Percentiles rank a stretch among this genome's conserved stretches.
phyloP scores from a whole-genome alignment of 2,888 invertebrate genomes.

The Drosophila atripex region DNA sequence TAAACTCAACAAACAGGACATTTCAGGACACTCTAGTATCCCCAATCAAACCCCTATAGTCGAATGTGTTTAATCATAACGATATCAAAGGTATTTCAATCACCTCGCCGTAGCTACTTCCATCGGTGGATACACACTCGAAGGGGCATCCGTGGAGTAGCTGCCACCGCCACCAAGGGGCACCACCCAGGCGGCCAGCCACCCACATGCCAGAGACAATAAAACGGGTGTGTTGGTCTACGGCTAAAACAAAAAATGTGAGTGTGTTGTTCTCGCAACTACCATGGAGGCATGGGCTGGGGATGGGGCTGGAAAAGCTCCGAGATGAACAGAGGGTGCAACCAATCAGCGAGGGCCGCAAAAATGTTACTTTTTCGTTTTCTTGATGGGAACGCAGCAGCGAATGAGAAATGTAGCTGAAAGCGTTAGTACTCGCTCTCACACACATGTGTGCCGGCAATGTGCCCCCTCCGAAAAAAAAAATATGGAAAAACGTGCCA shows the following conservation, averaged over 20 bases:
- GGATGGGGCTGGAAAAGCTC: slow-evolving; percentile 24
- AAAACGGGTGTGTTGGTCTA: slow-evolving; percentile 76
- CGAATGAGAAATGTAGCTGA: slow-evolving; percentile 77
- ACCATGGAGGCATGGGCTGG: not conserved
- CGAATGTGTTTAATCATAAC: not conserved
- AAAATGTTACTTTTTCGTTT: slow-evolving; percentile 73
- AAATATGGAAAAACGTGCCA: not conserved
- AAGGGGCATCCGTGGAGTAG: slow-evolving; percentile 27
- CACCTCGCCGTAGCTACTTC: slow-evolving; percentile 7
- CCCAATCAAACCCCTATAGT: not conserved
- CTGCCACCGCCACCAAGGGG: not conserved
- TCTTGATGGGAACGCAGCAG: slow-evolving; percentile 69
- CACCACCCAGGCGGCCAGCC: slow-evolving; percentile 1
- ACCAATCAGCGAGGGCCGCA: slow-evolving; percentile 76
- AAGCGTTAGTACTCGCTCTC: slow-evolving; percentile 47
- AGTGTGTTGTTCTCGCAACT: slow-evolving; percentile 34
- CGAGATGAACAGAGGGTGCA: slow-evolving; percentile 38
- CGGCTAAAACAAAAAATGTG: slow-evolving; percentile 74
- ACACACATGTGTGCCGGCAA: slow-evolving; percentile 16
- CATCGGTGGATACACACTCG: slow-evolving; percentile 32
- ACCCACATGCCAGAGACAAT: slow-evolving; percentile 53
- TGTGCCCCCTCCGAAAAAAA: not conserved
- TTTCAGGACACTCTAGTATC: not conserved
- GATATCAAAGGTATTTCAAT: slow-evolving; percentile 1
- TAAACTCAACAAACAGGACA: not conserved